Conservation (phyloP, 2,113 vertebrate species). For the Alligator mississippiensis region DNA sequence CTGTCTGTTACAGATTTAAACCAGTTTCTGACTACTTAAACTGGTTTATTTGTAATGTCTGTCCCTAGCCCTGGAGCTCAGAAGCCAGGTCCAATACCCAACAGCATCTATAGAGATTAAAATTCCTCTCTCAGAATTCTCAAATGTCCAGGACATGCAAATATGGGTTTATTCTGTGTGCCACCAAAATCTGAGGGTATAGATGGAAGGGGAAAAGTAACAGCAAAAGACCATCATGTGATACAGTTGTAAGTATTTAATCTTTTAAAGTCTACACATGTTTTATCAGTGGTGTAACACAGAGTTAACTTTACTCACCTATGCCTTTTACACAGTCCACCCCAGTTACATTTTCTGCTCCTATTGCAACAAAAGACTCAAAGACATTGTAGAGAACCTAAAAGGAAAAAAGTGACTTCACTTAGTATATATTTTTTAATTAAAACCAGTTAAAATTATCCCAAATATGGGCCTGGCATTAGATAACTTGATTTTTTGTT, state of each 20-base stretch:
- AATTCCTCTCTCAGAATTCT: background rate
- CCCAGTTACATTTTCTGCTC: conserved; percentile 82
- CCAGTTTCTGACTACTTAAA: too few relatives aligned
- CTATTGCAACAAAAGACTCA: conserved; percentile 89
- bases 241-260: background rate
- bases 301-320: conserved; percentile 76
- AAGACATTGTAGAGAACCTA: conserved; percentile 98
- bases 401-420: conserved; percentile 22
- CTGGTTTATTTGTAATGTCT: too few relatives aligned
- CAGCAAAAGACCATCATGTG: background rate
- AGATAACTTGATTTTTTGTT: background rate
- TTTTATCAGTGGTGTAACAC: background rate
- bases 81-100: background rate
- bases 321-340: conserved; percentile 94
- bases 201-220: background rate
- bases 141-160: background rate
- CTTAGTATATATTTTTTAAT: conserved; percentile 20
- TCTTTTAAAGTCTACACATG: background rate
- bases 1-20: too few relatives aligned
- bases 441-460: background rate
- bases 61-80: background rate
- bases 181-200: background rate
- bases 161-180: background rate
- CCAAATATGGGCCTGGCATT: background rate
- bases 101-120: background rate